A percentile compares a stretch with the other conserved stretches of the same genome.
Evolutionary conservation across 2,888 invertebrate species (phyloP).

Genomic region (Noctua fimbriata): DNA sequence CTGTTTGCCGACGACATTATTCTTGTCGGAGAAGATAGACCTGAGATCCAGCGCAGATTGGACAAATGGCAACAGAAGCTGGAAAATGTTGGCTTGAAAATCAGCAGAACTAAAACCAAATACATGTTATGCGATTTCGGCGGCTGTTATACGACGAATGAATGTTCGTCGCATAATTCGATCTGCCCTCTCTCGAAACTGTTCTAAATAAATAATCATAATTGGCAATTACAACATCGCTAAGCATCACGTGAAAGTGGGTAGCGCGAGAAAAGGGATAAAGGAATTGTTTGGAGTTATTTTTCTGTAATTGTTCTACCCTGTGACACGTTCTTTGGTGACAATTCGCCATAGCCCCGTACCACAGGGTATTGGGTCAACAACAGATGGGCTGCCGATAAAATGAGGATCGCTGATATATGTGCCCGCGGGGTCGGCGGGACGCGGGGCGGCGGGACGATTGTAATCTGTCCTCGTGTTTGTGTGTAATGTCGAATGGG

Average conservation of each 20-base stretch:
- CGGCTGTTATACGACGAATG: too few species aligned
- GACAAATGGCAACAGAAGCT: too few species aligned
- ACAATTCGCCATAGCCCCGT: conserved; percentile 43
- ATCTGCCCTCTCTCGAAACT: neutral
- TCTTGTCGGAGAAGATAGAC: too few species aligned
- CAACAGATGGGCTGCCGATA: conserved; percentile 61
- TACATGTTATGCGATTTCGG: too few species aligned
- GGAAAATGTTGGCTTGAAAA: too few species aligned
- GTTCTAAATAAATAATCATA: neutral
- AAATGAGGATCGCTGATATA: conserved; percentile 35
- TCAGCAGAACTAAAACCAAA: too few species aligned
- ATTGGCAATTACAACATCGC: neutral
- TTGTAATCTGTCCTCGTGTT: conserved; percentile 33
- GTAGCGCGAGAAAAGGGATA: neutral
- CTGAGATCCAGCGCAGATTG: too few species aligned
- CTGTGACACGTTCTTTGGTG: neutral
- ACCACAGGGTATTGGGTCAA: conserved; percentile 14
- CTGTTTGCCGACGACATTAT: too few species aligned
- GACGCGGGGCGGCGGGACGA: neutral
- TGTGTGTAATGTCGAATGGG: neutral
- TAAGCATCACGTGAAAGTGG: neutral
- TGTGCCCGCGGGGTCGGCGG: conserved; percentile 2
- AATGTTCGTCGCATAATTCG: neutral
- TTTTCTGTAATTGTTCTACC: conserved; percentile 8
- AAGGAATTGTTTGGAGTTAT: neutral